Evolutionary conservation across 2,113 vertebrate species (phyloP), one percentile per base, ranked within the genome.

Genomic region (Otis tarda): DNA sequence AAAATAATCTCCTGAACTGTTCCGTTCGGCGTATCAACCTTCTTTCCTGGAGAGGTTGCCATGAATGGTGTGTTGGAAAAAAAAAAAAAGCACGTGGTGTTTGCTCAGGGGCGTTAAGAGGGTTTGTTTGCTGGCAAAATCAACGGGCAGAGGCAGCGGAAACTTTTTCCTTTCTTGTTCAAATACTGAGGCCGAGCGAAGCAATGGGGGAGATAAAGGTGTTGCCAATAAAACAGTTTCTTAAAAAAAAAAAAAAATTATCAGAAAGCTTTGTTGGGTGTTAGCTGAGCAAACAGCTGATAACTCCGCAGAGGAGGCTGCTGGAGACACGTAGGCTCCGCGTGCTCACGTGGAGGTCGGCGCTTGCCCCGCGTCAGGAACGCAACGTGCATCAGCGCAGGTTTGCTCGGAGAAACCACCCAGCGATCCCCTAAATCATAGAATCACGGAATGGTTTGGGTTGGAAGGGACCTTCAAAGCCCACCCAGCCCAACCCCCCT

Each of bases 261-360:
- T 52, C 20, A 35, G 45, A 4, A 73, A 19, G 45, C 27, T 79
- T 41, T 55, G 31, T 27, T 55, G 37, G 55, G 28, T 45, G 33
- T 81, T 81, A 30, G 33, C 49, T 27, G 18, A 86, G 81, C 47
- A 77, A 94, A 90, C 41, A 87, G 31, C 31, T 57, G 68, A 35
- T 55, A 57, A 81, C 24, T 90, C 41, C 47, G 21, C 23, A 0
- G 2, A 33, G 59, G 70, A 57, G 70, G 45, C 1, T 33, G 74
- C 10, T 41, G 52, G 67, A 53, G 65, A 53, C 28, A 25, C 6
- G 3, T 20, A 33, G 49, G 43, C 65, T 74, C 43, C 33, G 27
- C 0, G 5, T 80, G 56, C 24, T 80, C 28, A 0, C 8, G 5
- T 1, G 3, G 60, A 37, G n/a, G 8, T 33, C 4, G 7, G 13